phyloP scores from a whole-genome alignment of 2,113 vertebrate species.

The Anhinga rufa region DNA sequence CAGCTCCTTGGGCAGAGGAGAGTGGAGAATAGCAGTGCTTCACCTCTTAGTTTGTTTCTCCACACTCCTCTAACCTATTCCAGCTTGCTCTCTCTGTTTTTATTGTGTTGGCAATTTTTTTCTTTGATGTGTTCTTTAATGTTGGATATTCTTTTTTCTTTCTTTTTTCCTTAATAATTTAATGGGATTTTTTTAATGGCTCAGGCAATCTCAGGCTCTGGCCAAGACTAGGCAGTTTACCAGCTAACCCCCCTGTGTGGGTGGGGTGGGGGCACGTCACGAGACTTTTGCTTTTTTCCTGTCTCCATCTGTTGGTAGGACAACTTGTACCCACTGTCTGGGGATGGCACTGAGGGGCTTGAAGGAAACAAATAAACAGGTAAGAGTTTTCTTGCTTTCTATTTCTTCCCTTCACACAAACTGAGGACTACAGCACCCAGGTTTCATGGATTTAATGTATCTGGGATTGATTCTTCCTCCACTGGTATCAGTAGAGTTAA shows the following conservation, averaged over 20 bases:
- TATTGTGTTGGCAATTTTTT: not conserved
- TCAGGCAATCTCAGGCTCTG: not conserved
- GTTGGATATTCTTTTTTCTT: not conserved
- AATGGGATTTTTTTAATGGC: not conserved
- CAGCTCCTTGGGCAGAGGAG: not conserved
- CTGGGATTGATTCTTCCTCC: not conserved
- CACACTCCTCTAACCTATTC: not conserved
- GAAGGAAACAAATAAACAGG: conserved; percentile 38
- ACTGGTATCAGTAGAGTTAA: not conserved
- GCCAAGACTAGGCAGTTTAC: not conserved
- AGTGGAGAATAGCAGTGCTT: not conserved
- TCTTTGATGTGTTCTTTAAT: not conserved
- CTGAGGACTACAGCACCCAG: not conserved
- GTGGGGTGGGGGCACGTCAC: not conserved
- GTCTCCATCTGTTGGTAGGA: conserved; percentile 50
- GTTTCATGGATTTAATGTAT: not conserved
- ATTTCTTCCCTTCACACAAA: not conserved
- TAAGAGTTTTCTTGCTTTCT: conserved; percentile 40
- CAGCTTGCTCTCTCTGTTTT: not conserved
- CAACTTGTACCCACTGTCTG: conserved; percentile 62
- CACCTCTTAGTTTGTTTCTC: not conserved
- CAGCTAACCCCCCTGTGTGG: not conserved
- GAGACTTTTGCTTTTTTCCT: not conserved
- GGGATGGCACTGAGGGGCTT: conserved; percentile 44
- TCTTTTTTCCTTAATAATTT: not conserved